Conservation (phyloP, 2,888 invertebrate genomes). For the Sphaeridia pumilis region DNA sequence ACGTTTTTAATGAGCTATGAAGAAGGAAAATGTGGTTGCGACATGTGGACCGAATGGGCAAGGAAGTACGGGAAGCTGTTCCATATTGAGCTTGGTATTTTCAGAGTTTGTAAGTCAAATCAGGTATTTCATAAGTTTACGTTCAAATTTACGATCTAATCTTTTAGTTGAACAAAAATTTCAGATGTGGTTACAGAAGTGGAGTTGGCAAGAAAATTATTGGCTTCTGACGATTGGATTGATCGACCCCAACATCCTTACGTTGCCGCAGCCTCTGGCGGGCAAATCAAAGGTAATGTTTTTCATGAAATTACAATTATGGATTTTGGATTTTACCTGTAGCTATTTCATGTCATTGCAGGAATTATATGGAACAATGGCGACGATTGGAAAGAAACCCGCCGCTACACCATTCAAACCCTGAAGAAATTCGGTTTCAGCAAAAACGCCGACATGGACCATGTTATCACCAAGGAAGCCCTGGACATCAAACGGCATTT, state of each 20-base stretch:
- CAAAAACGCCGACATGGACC: background rate
- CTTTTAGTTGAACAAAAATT: background rate
- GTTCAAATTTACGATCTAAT: background rate
- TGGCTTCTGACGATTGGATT: background rate
- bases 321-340: too few relatives aligned
- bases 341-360: too few relatives aligned
- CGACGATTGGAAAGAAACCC: background rate
- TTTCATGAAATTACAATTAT: background rate
- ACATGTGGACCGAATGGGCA: background rate
- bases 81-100: background rate
- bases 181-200: background rate
- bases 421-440: constrained; percentile 1
- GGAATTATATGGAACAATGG: background rate
- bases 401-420: background rate
- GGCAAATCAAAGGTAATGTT: background rate
- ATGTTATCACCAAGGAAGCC: background rate
- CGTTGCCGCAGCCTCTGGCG: background rate
- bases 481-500: background rate
- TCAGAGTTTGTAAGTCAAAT: too few relatives aligned
- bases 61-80: background rate
- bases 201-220: background rate
- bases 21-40: background rate
- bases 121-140: background rate
- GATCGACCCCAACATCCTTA: background rate
- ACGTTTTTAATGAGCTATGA: background rate